Percentiles rank a stretch among this genome's conserved stretches.
phyloP scores from a whole-genome alignment of 2,113 vertebrate species.

The Hydropotes inermis region DNA sequence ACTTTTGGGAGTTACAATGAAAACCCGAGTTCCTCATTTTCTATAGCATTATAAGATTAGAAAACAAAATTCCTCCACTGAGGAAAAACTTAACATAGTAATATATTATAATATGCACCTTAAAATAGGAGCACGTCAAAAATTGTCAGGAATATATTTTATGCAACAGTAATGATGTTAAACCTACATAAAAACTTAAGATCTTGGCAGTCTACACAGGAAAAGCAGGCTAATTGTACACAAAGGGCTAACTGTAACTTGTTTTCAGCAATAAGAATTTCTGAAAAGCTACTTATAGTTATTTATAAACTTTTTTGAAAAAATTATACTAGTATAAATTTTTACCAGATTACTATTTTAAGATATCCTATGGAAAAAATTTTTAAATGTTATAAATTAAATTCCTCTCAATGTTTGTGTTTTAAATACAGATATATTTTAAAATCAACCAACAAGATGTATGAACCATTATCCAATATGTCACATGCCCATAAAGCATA shows the following conservation, averaged over 20 bases:
- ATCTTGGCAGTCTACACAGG: not conserved
- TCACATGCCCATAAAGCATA: not conserved
- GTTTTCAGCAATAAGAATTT: not conserved
- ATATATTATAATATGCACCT: not conserved
- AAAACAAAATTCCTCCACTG: not conserved
- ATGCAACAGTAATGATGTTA: not conserved
- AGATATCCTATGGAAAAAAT: not conserved
- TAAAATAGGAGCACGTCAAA: not conserved
- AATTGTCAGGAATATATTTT: slow-evolving; percentile 1
- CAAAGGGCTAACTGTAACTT: not conserved
- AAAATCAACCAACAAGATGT: not conserved
- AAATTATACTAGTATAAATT: slow-evolving; percentile 20
- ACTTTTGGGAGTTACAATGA: not conserved
- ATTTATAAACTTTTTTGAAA: slow-evolving; percentile 9
- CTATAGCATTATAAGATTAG: not conserved
- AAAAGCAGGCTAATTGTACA: not conserved
- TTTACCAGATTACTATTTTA: slow-evolving; percentile 15
- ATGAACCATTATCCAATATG: not conserved
- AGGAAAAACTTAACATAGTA: not conserved
- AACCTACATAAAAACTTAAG: not conserved
- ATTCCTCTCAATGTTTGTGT: not conserved
- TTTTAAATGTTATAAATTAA: not conserved
- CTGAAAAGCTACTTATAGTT: not conserved
- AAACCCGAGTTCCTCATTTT: not conserved
- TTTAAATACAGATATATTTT: slow-evolving; percentile 39